These are phyloP conservation scores for Engraulis encrasicolus DNA, from an alignment of 2,113 vertebrate species.

Conservation along the genomic window DNA sequence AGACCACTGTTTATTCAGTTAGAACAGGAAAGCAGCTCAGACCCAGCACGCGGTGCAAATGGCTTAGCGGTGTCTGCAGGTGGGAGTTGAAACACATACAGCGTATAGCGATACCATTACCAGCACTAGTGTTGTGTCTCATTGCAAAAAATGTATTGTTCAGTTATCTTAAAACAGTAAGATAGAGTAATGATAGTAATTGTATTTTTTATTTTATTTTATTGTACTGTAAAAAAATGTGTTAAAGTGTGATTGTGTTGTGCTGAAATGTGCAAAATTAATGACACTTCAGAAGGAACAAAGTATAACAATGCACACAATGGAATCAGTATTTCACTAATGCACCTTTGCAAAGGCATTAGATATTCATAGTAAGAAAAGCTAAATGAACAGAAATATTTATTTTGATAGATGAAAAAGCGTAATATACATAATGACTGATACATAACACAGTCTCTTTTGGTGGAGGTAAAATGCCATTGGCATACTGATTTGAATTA, in stretches of 20 bases:
- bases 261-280: neutral
- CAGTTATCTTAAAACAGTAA: too few species aligned
- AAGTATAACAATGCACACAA: neutral
- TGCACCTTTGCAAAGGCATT: neutral
- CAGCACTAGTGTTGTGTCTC: too few species aligned
- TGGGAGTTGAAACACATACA: neutral
- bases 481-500: too few species aligned
- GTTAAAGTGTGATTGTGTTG: neutral
- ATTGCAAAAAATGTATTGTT: neutral
- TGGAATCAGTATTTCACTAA: neutral
- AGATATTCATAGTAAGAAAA: too few species aligned
- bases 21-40: neutral
- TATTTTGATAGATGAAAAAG: too few species aligned
- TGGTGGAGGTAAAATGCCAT: too few species aligned
- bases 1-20: slow-evolving; percentile 1
- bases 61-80: neutral
- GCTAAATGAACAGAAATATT: too few species aligned
- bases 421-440: too few species aligned
- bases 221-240: too few species aligned
- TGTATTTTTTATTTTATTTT: neutral
- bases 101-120: too few species aligned
- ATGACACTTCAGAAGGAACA: neutral
- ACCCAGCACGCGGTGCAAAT: too few species aligned
- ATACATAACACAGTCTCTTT: too few species aligned
- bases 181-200: neutral